Evolutionary conservation across 1,140 invertebrate species (phyloP).

Genomic region (Melitaea cinxia): DNA sequence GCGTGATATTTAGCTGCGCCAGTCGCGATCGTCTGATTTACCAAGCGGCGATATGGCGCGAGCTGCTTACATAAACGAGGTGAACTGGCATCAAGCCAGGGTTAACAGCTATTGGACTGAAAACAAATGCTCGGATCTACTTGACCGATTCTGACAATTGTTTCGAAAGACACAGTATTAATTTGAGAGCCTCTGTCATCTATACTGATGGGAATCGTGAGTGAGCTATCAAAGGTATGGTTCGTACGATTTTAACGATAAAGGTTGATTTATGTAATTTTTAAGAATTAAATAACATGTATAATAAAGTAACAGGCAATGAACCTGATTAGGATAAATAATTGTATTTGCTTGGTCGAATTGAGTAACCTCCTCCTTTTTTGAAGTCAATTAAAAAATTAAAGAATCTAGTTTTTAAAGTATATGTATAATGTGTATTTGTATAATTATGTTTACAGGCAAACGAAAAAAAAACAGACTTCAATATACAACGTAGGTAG

Average conservation of each 20-base stretch:
- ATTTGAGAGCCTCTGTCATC: slow-evolving; percentile 33
- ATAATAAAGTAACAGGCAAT: no score
- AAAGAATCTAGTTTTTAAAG: no score
- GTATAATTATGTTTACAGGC: no score
- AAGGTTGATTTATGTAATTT: background rate
- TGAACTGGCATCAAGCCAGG: slow-evolving; percentile 33
- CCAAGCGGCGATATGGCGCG: slow-evolving; percentile 28
- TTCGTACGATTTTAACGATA: background rate
- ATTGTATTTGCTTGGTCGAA: no score
- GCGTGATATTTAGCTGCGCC: slow-evolving; percentile 25
- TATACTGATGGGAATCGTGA: slow-evolving; percentile 20
- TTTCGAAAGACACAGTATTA: slow-evolving; percentile 38
- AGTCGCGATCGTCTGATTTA: slow-evolving; percentile 32
- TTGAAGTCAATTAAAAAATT: no score
- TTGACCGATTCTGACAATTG: slow-evolving; percentile 42
- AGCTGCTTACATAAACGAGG: slow-evolving; percentile 35
- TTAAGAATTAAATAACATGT: background rate
- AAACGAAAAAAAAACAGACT: no score
- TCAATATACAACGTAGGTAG: no score
- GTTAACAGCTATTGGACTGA: slow-evolving; percentile 38
- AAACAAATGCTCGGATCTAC: slow-evolving; percentile 42
- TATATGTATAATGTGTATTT: no score
- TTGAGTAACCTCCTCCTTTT: no score
- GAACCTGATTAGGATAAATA: no score
- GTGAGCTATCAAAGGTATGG: background rate